Base-by-base conservation (phyloP, 2,888 invertebrate genomes). In the Rhimphoctona megacephalus region DNA sequence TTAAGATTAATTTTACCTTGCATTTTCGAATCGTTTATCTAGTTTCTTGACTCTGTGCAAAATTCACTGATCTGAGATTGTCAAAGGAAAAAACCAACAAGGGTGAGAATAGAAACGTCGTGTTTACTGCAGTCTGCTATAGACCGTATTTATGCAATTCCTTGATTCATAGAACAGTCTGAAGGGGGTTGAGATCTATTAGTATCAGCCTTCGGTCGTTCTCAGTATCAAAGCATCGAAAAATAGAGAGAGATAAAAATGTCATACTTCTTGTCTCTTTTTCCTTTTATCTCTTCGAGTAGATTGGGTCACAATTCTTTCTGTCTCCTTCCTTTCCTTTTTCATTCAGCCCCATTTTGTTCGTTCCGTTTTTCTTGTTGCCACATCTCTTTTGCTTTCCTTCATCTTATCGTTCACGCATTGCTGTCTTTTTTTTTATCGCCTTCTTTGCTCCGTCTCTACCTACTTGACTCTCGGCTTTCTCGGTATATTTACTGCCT, bases 401-500 rank as follows among this genome's bases (percentile, higher is more conserved):
- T 72, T 81, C 76, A 25, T 66, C 79, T 84, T 80, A 84, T 85
- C 81, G 76, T 80, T 17, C 73, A 25, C 39, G 67, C 77, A 76
- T 61, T 33, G 17, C 54, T 67, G 49, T 76, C 69, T 57, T 66
- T 70, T 78, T 87, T 85, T 78, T 73, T 79, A 61, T 64, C 64
- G 52, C 22, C 73, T 52, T 54, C 76, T 70, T 69, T 17, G 30
- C 70, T 76, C 19, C 61, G 33, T 80, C 73, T 73, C 64, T 81
- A 74, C 70, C 67, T 61, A 61, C 72, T 82, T 77, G 69, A 81
- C 84, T 84, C 85, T 84, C 85, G 39, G 61, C 74, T 73, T 64
- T 70, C 83, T 66, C 89, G 88, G 90, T 91, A 92, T 92, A 93
- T 93, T 92, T 92, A 92, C 91, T 90, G 91, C 90, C 89, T 90